Percentiles rank a stretch among this genome's conserved stretches.
phyloP scores from a whole-genome alignment of 2,888 invertebrate species.

The Ornithoptera alexandrae region DNA sequence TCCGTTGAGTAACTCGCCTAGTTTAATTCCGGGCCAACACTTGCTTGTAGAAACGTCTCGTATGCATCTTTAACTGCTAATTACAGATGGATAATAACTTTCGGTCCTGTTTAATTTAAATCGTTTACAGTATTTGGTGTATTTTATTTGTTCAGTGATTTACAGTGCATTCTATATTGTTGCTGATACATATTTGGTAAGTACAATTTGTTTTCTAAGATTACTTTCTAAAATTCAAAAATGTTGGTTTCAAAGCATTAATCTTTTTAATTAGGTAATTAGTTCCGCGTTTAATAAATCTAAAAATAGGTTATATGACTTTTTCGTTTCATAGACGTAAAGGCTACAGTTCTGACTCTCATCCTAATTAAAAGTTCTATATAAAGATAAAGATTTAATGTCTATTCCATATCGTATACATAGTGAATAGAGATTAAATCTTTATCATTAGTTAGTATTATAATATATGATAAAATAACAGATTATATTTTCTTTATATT shows the following conservation, averaged over 20 bases:
- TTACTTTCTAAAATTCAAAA: neutral
- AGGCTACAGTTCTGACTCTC: neutral
- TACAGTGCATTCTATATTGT: neutral
- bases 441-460: too few species aligned
- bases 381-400: neutral
- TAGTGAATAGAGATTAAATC: too few species aligned
- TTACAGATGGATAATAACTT: slow-evolving; percentile 9
- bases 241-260: neutral
- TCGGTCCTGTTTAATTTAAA: neutral
- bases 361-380: neutral
- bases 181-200: slow-evolving; percentile 3
- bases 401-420: neutral
- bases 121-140: neutral
- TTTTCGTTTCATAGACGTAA: neutral
- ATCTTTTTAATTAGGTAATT: neutral
- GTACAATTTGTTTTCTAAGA: neutral
- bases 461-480: too few species aligned
- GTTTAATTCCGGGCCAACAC: slow-evolving; percentile 56
- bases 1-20: slow-evolving; percentile 49
- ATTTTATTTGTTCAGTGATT: neutral
- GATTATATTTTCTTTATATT: too few species aligned
- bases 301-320: neutral
- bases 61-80: slow-evolving; percentile 28
- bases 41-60: slow-evolving; percentile 48
- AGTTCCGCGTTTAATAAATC: neutral